Percentiles rank a stretch among this genome's conserved stretches.
phyloP scores from a whole-genome alignment of 2,888 invertebrate genomes.

The Artemia sinica region DNA sequence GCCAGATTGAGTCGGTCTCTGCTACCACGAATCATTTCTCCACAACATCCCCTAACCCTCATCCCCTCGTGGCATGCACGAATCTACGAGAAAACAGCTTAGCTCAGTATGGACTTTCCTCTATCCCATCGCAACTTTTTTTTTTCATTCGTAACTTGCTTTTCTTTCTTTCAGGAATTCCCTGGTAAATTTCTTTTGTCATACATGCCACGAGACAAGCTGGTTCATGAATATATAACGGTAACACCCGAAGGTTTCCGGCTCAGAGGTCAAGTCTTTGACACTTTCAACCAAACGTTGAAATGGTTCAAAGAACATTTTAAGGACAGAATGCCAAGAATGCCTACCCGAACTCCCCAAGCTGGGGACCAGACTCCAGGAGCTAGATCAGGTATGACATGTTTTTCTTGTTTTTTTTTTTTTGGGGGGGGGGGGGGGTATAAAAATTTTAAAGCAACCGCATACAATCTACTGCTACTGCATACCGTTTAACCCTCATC shows the following conservation, averaged over 20 bases:
- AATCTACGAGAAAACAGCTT: background rate
- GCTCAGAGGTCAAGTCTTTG: constrained; percentile 73
- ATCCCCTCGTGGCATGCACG: too few relatives aligned
- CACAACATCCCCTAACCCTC: too few relatives aligned
- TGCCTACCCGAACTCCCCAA: constrained; percentile 29
- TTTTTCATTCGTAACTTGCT: too few relatives aligned
- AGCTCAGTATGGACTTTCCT: background rate
- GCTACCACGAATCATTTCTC: too few relatives aligned
- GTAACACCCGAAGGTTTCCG: constrained; percentile 81
- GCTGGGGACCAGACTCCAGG: background rate
- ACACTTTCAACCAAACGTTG: constrained; percentile 56
- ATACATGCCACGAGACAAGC: constrained; percentile 67
- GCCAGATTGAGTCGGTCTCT: too few relatives aligned
- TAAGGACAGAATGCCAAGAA: constrained; percentile 65
- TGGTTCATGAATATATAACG: constrained; percentile 78
- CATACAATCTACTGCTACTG: too few relatives aligned
- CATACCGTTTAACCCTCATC: too few relatives aligned
- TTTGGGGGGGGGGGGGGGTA: too few relatives aligned
- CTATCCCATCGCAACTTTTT: background rate
- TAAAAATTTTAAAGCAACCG: too few relatives aligned
- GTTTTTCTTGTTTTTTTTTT: too few relatives aligned
- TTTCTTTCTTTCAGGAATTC: constrained; percentile 35
- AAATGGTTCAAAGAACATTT: constrained; percentile 98
- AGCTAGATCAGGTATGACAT: background rate
- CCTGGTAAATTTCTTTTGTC: constrained; percentile 86